Conservation (phyloP, 2,797 vertebrate genomes). For the Helostoma temminkii region DNA sequence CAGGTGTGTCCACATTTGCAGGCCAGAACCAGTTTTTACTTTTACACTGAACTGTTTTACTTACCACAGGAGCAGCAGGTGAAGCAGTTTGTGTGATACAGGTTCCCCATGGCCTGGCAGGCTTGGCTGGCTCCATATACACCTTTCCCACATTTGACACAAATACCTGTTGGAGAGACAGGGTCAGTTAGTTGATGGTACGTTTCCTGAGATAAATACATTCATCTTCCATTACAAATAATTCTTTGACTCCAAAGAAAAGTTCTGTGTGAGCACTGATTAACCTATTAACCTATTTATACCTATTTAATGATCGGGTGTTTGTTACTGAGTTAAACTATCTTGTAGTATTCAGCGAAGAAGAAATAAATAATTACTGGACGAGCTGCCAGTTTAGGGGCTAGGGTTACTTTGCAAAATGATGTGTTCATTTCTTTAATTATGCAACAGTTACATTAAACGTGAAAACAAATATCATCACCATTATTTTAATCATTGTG, state of each 20-base stretch:
- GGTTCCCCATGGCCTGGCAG: constrained; percentile 98
- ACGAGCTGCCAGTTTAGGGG: constrained; percentile 14
- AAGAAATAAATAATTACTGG: constrained; percentile 16
- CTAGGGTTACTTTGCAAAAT: constrained; percentile 4
- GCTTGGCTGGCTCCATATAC: constrained; percentile 98
- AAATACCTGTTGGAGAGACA: constrained; percentile 89
- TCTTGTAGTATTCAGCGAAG: neutral
- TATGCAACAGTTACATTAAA: constrained; percentile 13
- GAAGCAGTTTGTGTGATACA: constrained; percentile 99
- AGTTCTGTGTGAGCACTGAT: neutral
- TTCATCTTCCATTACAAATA: too few species aligned
- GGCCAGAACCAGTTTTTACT: neutral
- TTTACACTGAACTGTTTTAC: constrained; percentile 61
- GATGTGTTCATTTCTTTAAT: constrained; percentile 4
- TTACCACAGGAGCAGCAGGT: constrained; percentile 98
- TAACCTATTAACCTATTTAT: neutral
- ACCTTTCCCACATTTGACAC: constrained; percentile 97
- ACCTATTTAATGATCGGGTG: neutral
- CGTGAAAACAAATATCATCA: constrained; percentile 4
- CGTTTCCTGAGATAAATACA: neutral
- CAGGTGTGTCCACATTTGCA: neutral
- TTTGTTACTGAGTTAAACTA: neutral
- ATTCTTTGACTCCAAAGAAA: too few species aligned
- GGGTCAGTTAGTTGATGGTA: constrained; percentile 14
- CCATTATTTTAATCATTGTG: neutral